Conservation (phyloP, 2,797 vertebrate genomes). For the Rhinophrynus dorsalis region DNA sequence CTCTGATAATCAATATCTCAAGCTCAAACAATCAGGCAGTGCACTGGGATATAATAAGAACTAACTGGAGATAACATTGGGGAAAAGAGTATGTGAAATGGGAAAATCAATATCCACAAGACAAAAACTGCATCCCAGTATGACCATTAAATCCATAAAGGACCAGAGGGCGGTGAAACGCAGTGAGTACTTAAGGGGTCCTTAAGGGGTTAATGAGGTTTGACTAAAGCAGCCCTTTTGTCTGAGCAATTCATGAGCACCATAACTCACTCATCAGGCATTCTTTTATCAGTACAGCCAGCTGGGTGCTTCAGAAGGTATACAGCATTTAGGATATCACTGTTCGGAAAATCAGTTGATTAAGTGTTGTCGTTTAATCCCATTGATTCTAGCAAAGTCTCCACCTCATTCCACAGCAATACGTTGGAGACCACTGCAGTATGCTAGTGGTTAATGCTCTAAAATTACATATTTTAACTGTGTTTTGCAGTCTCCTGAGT, state of each 20-base stretch:
- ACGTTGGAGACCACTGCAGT: too few species aligned
- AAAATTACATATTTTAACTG: too few species aligned
- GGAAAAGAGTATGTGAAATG: background rate
- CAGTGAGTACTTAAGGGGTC: too few species aligned
- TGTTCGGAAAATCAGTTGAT: background rate
- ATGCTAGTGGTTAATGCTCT: too few species aligned
- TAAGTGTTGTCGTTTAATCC: too few species aligned
- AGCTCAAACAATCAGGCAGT: conserved; percentile 7
- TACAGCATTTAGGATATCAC: background rate
- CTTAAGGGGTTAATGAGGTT: conserved; percentile 26
- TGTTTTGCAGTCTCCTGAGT: too few species aligned
- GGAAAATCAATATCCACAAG: conserved; percentile 28
- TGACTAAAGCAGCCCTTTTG: background rate
- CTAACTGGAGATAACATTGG: background rate
- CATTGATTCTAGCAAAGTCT: too few species aligned
- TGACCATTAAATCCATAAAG: too few species aligned
- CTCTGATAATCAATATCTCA: conserved; percentile 2
- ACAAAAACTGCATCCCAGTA: conserved; percentile 6
- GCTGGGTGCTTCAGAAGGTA: background rate
- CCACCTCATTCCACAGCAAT: too few species aligned
- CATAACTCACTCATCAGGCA: background rate
- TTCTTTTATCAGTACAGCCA: background rate
- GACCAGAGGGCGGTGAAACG: too few species aligned
- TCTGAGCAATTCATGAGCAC: background rate
- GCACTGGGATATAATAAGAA: background rate